Evolutionary conservation across 2,797 vertebrate genomes (phyloP).

Genomic region (Acanthornis magna): DNA sequence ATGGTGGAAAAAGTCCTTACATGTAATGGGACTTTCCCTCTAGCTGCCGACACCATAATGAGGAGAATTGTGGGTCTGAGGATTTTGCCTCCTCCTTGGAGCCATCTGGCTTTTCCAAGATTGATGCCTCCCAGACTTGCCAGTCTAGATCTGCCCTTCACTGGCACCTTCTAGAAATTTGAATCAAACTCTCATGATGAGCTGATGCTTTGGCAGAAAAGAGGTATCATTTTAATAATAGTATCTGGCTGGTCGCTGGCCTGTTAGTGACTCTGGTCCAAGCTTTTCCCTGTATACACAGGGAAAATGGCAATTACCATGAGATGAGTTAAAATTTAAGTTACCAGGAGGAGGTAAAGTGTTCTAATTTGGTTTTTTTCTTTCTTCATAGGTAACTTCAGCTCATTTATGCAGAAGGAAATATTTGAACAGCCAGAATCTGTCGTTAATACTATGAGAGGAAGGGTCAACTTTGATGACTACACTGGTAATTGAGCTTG

Average conservation of each 20-base stretch:
- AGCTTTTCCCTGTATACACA: not conserved
- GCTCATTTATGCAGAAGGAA: slow-evolving; percentile 99
- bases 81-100: not conserved
- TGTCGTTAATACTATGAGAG: slow-evolving; percentile 98
- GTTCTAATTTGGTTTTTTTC: not conserved
- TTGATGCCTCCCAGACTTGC: not conserved
- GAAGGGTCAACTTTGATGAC: slow-evolving; percentile 96
- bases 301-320: not conserved
- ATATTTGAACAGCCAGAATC: slow-evolving; percentile 99
- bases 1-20: rapidly evolving
- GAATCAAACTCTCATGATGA: not conserved
- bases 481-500: slow-evolving; percentile 84
- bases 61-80: not conserved
- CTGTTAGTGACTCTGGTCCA: not conserved
- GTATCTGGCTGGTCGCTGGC: not conserved
- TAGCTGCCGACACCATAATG: too few species aligned
- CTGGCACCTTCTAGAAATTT: not conserved
- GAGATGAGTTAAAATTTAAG: not conserved
- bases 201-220: not conserved
- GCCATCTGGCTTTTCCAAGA: not conserved
- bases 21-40: not conserved
- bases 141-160: not conserved
- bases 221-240: not conserved
- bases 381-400: slow-evolving; percentile 88
- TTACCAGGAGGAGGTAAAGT: not conserved